Base-by-base conservation (phyloP, 2,888 invertebrate species). In the Euplagia quadripunctaria region DNA sequence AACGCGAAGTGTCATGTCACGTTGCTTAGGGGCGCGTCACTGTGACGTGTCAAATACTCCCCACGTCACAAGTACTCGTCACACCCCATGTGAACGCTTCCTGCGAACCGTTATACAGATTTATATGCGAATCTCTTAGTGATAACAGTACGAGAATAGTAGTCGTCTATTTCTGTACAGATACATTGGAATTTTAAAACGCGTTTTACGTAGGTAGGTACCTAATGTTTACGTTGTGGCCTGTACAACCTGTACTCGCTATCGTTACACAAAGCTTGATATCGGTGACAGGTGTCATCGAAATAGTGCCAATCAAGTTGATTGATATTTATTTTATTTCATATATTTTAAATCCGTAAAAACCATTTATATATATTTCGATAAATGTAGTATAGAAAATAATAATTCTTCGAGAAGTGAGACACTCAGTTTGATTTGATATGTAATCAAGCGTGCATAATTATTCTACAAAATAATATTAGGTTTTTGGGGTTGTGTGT, bases 61-160 rank as follows among this genome's bases (percentile, higher is more conserved):
- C 82, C 86, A 88, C 92, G 91, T 72, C 72, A 72, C 66, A 51
- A 49, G 52, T 58, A 72, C 63, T 75, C 90, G 88, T 88, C 90
- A 89, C 81, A 89, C 81, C 79, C 76, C 76, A 78, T 86, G 85
- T 82, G 80, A 82, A 78, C 43, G 66, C 69, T 55, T 64, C 71
- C 66, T 68, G 70, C 58, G 55, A 67, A 71, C 78, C 75, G 84
- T 85, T 86, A 85, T 79, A 80, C 76, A 80, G 81, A 84, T 86
- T 82, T 81, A 78, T 80, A 77, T 70, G 80, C 73, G 78, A 83
- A 81, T 80, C 79, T 81, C 72, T 77, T 63, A 77, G 55, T 78
- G 78, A 83, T 79, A 72, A 75, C 71, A 41, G 49, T 70, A 41
- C 70, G 2, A 73, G 52, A 79, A 82, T 82, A 80, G 78, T 64